Evolutionary conservation across 1,140 invertebrate genomes (phyloP).

Genomic region (Zaprionus tsacasi): DNA sequence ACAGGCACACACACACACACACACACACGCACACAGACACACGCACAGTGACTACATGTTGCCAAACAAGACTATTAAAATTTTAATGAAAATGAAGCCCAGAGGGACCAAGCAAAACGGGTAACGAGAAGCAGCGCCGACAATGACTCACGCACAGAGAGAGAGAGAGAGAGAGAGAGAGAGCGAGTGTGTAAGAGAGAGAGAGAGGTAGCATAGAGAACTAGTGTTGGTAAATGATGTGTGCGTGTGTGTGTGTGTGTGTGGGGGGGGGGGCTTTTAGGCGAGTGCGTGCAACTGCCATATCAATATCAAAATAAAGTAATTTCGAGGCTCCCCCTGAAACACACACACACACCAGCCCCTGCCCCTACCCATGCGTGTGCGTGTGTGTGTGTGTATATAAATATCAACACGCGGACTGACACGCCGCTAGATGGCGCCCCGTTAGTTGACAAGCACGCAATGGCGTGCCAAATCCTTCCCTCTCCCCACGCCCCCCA

Average conservation of each 20-base stretch:
- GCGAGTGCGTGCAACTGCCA: slow-evolving; percentile 70
- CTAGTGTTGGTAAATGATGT: background rate
- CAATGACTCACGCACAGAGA: slow-evolving; percentile 61
- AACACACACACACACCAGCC: slow-evolving; percentile 35
- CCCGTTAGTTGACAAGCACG: slow-evolving; percentile 43
- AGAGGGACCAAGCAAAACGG: slow-evolving; percentile 54
- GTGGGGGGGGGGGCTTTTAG: slow-evolving; percentile 7
- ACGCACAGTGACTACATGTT: background rate
- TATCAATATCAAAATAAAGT: slow-evolving; percentile 71
- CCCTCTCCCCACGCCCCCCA: background rate
- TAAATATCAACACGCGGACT: slow-evolving; percentile 68
- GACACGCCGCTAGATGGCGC: slow-evolving; percentile 54
- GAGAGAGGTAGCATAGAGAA: background rate
- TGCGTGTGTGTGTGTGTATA: slow-evolving; percentile 30
- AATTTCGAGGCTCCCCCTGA: background rate
- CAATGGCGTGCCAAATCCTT: slow-evolving; percentile 40
- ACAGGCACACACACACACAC: background rate
- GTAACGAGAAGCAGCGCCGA: slow-evolving; percentile 51
- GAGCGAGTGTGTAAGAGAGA: background rate
- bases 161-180: background rate
- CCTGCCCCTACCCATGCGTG: background rate
- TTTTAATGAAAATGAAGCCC: slow-evolving; percentile 79
- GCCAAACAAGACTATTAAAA: slow-evolving; percentile 69
- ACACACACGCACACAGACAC: background rate
- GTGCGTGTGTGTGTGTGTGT: background rate